Evolutionary conservation across 1,140 invertebrate species (phyloP), one percentile per base, ranked within the genome.

Genomic region (Diplogasteroides magnus): DNA sequence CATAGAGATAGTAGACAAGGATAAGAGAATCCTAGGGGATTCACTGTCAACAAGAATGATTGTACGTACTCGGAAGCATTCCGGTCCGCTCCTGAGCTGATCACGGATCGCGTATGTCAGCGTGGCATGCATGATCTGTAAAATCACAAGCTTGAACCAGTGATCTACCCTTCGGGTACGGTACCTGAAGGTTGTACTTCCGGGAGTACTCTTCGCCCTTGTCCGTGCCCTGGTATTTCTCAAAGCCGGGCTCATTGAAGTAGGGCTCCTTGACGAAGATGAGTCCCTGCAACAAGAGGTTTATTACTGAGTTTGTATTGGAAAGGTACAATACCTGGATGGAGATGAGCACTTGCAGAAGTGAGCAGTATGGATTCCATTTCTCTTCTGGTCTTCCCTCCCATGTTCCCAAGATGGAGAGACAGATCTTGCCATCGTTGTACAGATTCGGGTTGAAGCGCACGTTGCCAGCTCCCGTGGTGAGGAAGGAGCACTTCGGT

Each of bases 211-310:
- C 77, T 26, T 79, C 74, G 19, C 83, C 83, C 37, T 79, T 76
- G 13, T 77, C 61, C 1, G 81, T 77, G 19, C 77, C 79, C 27
- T 77, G 75, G 31, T 79, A 76, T 72, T 93, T 87, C 86, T 97
- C 94, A 85, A 94, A 97, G 27, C 94, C 93, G 2, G 94, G 94
- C 84, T 97, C 94, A 85, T 98, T 98, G 85, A 97, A 98, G 84
- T 97, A 98, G 11, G 94, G 94, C 84, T 98, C 93, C 48, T 91
- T 89, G 19, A 96, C 93, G 72, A 97, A 86, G 81, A 97, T 97
- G 71, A 97, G 85, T 27, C 91, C 94, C 76, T 75, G 63, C 62
- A 72, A 56, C 57, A 0, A 23, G 2, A 62, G 13, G 19, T 58
- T 71, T 67, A 1, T 14, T 61, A 14, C 25, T 23, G 6, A 48